phyloP scores from a whole-genome alignment of 2,888 invertebrate species.

The Esperia sulphurella region DNA sequence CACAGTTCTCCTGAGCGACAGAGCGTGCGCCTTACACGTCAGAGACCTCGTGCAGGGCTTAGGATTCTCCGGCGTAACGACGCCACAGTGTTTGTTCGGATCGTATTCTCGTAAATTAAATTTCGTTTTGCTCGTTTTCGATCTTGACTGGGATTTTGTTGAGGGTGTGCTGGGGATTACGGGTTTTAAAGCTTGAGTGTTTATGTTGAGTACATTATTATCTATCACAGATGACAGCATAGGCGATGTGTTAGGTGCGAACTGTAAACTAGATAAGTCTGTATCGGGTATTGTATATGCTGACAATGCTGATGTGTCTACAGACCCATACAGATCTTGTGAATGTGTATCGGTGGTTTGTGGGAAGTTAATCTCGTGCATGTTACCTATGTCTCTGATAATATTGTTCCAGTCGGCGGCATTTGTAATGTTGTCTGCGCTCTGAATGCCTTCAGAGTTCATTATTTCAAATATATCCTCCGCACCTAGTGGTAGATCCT shows the following conservation, averaged over 20 bases:
- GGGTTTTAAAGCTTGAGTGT: conserved; percentile 39
- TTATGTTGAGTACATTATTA: conserved; percentile 27
- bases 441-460: conserved; percentile 74
- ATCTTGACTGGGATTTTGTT: conserved; percentile 44
- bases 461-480: conserved; percentile 75
- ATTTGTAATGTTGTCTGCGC: conserved; percentile 70
- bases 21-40: conserved; percentile 84
- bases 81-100: conserved; percentile 91
- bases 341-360: conserved; percentile 47
- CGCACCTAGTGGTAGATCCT: conserved; percentile 68
- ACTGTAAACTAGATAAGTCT: conserved; percentile 55
- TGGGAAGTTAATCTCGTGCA: conserved; percentile 71
- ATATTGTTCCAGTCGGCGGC: conserved; percentile 74
- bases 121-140: conserved; percentile 63
- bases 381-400: conserved; percentile 69
- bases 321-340: conserved; percentile 53
- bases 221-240: conserved; percentile 48
- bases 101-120: conserved; percentile 84
- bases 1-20: conserved; percentile 84
- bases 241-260: conserved; percentile 57
- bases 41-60: conserved; percentile 89
- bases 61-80: conserved; percentile 82
- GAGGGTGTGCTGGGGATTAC: conserved; percentile 41
- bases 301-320: conserved; percentile 42
- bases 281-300: conserved; percentile 52